Base-by-base conservation (phyloP, 2,113 vertebrate species). In the Coryphaenoides rupestris region DNA sequence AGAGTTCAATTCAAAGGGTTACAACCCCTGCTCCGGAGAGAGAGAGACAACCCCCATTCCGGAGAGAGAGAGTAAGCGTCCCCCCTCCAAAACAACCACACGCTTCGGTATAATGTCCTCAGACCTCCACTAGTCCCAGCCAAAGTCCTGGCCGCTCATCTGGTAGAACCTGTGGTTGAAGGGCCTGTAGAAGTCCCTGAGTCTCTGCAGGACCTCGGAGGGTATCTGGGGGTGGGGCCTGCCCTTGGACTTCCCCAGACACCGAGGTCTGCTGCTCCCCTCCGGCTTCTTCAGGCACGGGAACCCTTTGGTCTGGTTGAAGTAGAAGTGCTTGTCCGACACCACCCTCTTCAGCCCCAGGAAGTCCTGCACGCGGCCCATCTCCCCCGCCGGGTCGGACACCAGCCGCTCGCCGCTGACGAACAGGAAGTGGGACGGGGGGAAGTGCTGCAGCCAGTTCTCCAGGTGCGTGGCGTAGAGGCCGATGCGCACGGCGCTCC, bases 251-350 rank as follows among this genome's bases (percentile, higher is more conserved):
- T 94, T 96, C 1, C 96, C 96, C 19, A 98, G 82, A 77, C 96
- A 98, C 57, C 90, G 93, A 0, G 94, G 95, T 16, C 86, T 88
- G 80, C 92, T 86, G 75, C 92, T 86, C 0, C 91, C 93, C 75
- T 94, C 94, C 0, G 94, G 92, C 83, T 96, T 98, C 90, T 94
- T 95, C 74, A 98, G 87, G 83, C 96, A 98, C 15, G 96, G 96
- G 61, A 98, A 98, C 26, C 96, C 96, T 85, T 98, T 98, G 80
- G 96, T 98, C 79, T 93, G 86, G 0, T 96, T 98, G 75, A 98
- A 98, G 70, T 96, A 98, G 85, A 98, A 98, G 73, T 98, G 95
- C 71, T 93, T 93, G 85, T 94, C 93, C 0, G 94, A 95, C 76
- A 98, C 90, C 0, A 95, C 88, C 59, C 93, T 90, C 70, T 89